phyloP scores from a whole-genome alignment of 2,888 invertebrate species.

The Agrilus cyanescens region DNA sequence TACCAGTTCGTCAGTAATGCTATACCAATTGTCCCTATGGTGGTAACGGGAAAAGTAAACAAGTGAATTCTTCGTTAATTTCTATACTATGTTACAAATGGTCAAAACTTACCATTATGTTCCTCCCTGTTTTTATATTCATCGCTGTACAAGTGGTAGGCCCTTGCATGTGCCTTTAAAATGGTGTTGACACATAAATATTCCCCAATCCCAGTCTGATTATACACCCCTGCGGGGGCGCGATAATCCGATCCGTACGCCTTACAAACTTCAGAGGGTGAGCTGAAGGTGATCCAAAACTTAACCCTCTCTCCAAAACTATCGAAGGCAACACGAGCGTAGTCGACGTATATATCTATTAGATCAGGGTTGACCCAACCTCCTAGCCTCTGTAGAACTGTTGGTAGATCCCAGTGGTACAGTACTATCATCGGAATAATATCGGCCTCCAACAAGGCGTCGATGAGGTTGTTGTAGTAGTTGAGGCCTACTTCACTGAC shows the following conservation, averaged over 20 bases:
- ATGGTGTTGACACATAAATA: conserved; percentile 53
- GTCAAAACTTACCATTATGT: conserved; percentile 19
- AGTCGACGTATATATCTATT: conserved; percentile 41
- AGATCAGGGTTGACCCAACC: conserved; percentile 50
- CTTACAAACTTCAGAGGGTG: conserved; percentile 29
- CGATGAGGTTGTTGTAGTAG: conserved; percentile 63
- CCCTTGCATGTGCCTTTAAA: conserved; percentile 51
- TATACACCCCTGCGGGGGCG: conserved; percentile 17
- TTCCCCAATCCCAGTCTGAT: conserved; percentile 38
- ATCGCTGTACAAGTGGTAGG: conserved; percentile 48
- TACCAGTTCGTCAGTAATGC: conserved; percentile 40
- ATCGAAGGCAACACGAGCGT: conserved; percentile 41
- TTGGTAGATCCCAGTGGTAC: conserved; percentile 28
- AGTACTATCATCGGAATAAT: conserved; percentile 40
- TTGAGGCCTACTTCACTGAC: conserved; percentile 56
- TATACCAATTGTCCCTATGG: conserved; percentile 41
- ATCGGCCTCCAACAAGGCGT: conserved; percentile 48
- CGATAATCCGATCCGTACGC: conserved; percentile 37
- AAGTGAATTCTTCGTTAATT: background rate
- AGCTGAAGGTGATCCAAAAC: conserved; percentile 42
- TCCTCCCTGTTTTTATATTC: conserved; percentile 33
- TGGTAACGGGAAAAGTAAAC: background rate
- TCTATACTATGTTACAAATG: background rate
- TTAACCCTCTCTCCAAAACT: conserved; percentile 26
- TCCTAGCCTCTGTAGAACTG: conserved; percentile 39